Conservation (phyloP, 2,113 vertebrate genomes). For the Cavia porcellus region DNA sequence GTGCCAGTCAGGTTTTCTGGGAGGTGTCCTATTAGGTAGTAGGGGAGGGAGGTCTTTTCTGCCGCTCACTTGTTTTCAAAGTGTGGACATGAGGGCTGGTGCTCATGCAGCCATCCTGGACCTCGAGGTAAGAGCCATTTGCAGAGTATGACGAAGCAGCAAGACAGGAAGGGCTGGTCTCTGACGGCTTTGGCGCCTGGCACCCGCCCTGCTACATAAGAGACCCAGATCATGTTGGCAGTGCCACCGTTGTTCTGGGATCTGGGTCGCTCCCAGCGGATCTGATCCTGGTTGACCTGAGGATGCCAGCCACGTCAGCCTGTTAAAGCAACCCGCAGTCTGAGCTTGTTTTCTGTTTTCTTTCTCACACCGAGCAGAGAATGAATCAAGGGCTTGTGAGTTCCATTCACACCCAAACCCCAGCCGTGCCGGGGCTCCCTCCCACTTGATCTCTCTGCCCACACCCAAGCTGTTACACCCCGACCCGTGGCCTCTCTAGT, state of each 20-base stretch:
- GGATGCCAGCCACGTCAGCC: too few relatives aligned
- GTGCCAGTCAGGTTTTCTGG: too few relatives aligned
- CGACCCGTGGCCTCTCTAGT: background rate
- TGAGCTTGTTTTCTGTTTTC: background rate
- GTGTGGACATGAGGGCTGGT: background rate
- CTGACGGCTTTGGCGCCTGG: rapidly evolving
- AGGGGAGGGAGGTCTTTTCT: background rate
- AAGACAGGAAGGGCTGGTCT: background rate
- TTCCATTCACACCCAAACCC: background rate
- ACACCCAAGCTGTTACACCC: background rate
- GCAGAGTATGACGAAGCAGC: background rate
- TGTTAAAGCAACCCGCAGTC: background rate
- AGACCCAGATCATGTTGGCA: background rate
- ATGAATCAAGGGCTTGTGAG: background rate
- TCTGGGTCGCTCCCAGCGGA: too few relatives aligned
- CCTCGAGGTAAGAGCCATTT: background rate
- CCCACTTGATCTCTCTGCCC: rapidly evolving
- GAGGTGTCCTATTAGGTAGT: background rate
- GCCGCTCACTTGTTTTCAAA: background rate
- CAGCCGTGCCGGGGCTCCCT: rapidly evolving
- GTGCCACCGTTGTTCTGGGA: background rate
- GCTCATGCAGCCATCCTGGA: background rate
- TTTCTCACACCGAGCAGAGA: rapidly evolving
- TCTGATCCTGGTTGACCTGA: background rate
- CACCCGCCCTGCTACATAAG: background rate